These are phyloP conservation scores for Ceratina australensis DNA, from an alignment of 1,140 invertebrate genomes.

Conservation along the genomic window DNA sequence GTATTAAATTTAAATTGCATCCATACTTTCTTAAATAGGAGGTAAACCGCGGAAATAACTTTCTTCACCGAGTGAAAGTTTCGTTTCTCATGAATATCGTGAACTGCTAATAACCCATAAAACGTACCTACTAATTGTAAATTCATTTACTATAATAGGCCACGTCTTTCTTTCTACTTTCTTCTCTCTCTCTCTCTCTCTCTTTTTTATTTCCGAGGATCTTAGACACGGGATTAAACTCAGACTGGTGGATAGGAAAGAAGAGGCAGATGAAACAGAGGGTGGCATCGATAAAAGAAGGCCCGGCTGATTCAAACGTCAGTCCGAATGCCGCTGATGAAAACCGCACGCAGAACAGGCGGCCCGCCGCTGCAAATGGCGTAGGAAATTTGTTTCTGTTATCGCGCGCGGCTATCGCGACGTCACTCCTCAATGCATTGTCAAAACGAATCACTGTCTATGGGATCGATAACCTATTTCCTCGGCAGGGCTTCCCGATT, in stretches of 20 bases:
- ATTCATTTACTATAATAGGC: too few relatives aligned
- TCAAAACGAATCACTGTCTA: slow-evolving; percentile 70
- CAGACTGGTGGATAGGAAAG: neutral
- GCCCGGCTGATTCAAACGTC: slow-evolving; percentile 48
- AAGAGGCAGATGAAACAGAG: neutral
- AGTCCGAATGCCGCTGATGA: slow-evolving; percentile 46
- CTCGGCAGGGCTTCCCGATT: slow-evolving; percentile 72
- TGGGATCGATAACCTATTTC: slow-evolving; percentile 77
- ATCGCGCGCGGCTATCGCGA: slow-evolving; percentile 57
- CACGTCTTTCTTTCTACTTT: neutral
- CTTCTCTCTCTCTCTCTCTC: too few relatives aligned
- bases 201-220: neutral
- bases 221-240: neutral
- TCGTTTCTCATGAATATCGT: too few relatives aligned
- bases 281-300: neutral
- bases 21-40: too few relatives aligned
- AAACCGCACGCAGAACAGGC: slow-evolving; percentile 51
- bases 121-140: too few relatives aligned
- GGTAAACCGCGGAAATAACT: too few relatives aligned
- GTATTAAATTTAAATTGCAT: too few relatives aligned
- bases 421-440: slow-evolving; percentile 58
- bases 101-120: too few relatives aligned
- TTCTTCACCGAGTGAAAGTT: too few relatives aligned
- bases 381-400: slow-evolving; percentile 70
- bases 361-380: slow-evolving; percentile 56